Base-by-base conservation (phyloP, 1,140 invertebrate genomes). In the Harpegnathos saltator region DNA sequence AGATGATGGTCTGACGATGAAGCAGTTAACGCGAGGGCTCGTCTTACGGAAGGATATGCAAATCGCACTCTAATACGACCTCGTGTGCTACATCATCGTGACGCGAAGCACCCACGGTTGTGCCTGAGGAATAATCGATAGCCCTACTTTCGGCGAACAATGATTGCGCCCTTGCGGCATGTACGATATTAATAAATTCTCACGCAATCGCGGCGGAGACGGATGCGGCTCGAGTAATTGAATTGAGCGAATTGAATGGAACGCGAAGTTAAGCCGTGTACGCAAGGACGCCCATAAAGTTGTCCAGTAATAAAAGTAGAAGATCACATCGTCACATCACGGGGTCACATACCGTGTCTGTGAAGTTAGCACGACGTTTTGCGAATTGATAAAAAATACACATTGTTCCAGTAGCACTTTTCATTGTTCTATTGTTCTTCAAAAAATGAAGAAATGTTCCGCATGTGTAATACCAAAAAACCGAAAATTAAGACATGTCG, bases 261-360 rank as follows among this genome's bases (percentile, higher is more conserved):
- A 3, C n/a, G n/a, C n/a, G n/a, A n/a, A n/a, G n/a, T n/a, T 3
- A 11, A 44, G 11, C 38, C 3, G 38, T 0, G 38, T 9, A 9
- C 0, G 11, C 3, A 5, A 66, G 24, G 44, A 19, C 26, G 7
- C n/a, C 5, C 24, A 54, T 15, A n/a, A n/a, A n/a, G n/a, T n/a
- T n/a, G n/a, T n/a, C n/a, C n/a, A n/a, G n/a, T 54, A 54, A 77
- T 65, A 65, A 33, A 33, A 77, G 19, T 62, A 19, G 22, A 52
- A 63, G 14, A 5, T 33, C n/a, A 44, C 29, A 15, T n/a, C n/a
- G n/a, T n/a, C n/a, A n/a, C n/a, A n/a, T n/a, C n/a, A n/a, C n/a
- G n/a, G n/a, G n/a, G n/a, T n/a, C n/a, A n/a, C n/a, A n/a, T n/a
- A n/a, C n/a, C n/a, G n/a, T n/a, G n/a, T n/a, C n/a, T n/a, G n/a